Percentiles rank a stretch among this genome's conserved stretches.
These are phyloP conservation scores for Drosophila quasianomalipes DNA, from an alignment of 2,888 invertebrate genomes.

Conservation along the genomic window DNA sequence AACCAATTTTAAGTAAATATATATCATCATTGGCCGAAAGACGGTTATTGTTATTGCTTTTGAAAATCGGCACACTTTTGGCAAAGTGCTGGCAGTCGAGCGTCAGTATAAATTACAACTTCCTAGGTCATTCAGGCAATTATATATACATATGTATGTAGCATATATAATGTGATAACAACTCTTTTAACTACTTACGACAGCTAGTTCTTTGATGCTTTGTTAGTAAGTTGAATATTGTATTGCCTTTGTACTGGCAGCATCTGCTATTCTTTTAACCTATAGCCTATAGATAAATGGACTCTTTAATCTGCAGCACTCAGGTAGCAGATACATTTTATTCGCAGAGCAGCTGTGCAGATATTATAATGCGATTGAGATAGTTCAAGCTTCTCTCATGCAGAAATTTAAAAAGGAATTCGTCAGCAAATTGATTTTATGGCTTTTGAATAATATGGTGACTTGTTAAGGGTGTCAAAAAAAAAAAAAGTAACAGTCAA, in stretches of 20 bases:
- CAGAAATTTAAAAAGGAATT: slow-evolving; percentile 6
- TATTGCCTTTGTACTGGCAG: not conserved
- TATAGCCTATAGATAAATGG: not conserved
- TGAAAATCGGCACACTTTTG: not conserved
- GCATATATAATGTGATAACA: not conserved
- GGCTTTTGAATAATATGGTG: slow-evolving; percentile 1
- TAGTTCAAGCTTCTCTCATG: not conserved
- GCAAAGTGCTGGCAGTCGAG: too few relatives aligned
- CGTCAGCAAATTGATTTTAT: slow-evolving; percentile 24
- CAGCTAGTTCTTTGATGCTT: not conserved
- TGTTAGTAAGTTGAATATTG: not conserved
- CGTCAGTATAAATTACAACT: too few relatives aligned
- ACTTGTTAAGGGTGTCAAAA: slow-evolving; percentile 1
- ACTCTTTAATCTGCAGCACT: not conserved
- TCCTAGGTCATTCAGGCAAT: too few relatives aligned
- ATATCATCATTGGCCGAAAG: not conserved
- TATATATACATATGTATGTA: too few relatives aligned
- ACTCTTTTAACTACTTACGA: not conserved
- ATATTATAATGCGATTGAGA: not conserved
- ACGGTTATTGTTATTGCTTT: too few relatives aligned
- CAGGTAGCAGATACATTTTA: not conserved
- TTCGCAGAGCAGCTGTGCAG: not conserved
- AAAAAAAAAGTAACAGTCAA: slow-evolving; percentile 13
- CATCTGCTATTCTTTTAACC: not conserved
- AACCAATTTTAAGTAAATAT: not conserved